Evolutionary conservation across 2,797 vertebrate species (phyloP).

Genomic region (Cuculus canorus): DNA sequence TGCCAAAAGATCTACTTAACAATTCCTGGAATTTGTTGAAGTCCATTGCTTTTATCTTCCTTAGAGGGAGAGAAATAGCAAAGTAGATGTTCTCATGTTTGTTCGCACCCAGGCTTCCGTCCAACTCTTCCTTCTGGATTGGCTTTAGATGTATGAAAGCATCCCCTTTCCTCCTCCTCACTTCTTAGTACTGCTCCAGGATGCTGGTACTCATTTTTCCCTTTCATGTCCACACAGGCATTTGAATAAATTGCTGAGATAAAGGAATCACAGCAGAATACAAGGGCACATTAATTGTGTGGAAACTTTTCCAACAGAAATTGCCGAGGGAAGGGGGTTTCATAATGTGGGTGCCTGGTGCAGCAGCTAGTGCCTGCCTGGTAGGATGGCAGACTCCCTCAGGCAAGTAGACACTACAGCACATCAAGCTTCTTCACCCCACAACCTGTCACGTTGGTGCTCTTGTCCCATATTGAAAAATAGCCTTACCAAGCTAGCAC

Average conservation of each 20-base stretch:
- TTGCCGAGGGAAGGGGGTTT: not conserved
- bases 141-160: not conserved
- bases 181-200: rapidly evolving
- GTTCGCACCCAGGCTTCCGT: not conserved
- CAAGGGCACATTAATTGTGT: rapidly evolving
- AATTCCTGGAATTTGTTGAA: constrained; percentile 14
- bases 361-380: not conserved
- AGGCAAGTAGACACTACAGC: not conserved
- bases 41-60: not conserved
- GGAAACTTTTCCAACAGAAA: not conserved
- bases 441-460: rapidly evolving
- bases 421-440: not conserved
- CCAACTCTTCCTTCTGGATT: not conserved
- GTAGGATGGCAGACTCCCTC: not conserved
- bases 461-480: rapidly evolving
- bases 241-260: not conserved
- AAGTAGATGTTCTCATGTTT: rapidly evolving
- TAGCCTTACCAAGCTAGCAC: not conserved
- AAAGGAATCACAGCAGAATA: not conserved
- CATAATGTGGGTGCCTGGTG: rapidly evolving
- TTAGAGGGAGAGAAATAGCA: not conserved
- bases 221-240: rapidly evolving
- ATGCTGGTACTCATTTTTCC: not conserved
- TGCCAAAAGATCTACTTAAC: constrained; percentile 11
- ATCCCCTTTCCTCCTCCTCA: not conserved